These are phyloP conservation scores for Dendrolimus kikuchii DNA, from an alignment of 1,140 invertebrate genomes.

Conservation along the genomic window DNA sequence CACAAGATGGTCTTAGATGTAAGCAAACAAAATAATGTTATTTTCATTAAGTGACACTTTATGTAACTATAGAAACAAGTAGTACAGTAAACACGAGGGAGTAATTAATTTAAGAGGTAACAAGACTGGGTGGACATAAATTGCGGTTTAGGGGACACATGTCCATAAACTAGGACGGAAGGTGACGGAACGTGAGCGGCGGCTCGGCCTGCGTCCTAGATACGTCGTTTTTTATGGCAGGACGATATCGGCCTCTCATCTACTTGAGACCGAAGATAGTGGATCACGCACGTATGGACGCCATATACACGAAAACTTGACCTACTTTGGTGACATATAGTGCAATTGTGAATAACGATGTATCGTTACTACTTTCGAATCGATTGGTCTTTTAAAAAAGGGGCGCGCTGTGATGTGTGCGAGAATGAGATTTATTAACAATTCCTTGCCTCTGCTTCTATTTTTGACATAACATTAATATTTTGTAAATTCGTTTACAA, in stretches of 20 bases:
- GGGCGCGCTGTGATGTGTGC: too few relatives aligned
- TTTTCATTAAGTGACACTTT: too few relatives aligned
- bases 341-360: conserved; percentile 15
- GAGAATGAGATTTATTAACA: too few relatives aligned
- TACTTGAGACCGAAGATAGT: conserved; percentile 54
- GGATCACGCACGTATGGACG: conserved; percentile 42
- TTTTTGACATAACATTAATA: too few relatives aligned
- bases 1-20: too few relatives aligned
- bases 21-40: too few relatives aligned
- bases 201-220: conserved; percentile 44
- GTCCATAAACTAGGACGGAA: conserved; percentile 54
- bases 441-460: too few relatives aligned
- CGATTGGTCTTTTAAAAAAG: too few relatives aligned
- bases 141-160: conserved; percentile 38
- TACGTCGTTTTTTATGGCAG: conserved; percentile 60
- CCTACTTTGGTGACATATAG: conserved; percentile 33
- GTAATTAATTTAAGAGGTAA: conserved; percentile 33
- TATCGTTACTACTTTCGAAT: too few relatives aligned
- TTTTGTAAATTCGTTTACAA: too few relatives aligned
- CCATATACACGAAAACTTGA: conserved; percentile 43
- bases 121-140: conserved; percentile 25
- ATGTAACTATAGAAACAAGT: too few relatives aligned
- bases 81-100: background rate
- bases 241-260: conserved; percentile 60
- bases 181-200: conserved; percentile 44